Evolutionary conservation across 2,888 invertebrate species (phyloP), one percentile per base, ranked within the genome.

Genomic region (Cosmia trapezina): DNA sequence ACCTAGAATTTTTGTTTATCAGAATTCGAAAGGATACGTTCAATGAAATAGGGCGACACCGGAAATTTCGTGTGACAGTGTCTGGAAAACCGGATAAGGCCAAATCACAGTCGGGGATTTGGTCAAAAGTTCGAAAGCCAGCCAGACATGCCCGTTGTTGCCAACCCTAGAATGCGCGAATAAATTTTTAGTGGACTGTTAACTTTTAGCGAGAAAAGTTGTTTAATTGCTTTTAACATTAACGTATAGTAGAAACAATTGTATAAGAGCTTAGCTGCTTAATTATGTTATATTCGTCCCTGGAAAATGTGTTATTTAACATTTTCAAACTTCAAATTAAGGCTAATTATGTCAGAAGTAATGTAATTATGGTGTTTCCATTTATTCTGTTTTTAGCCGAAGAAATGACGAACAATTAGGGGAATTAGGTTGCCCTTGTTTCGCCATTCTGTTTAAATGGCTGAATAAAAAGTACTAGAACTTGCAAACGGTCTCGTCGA

Each of bases 311-410:
- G 57, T 62, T 69, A 69, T 73, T 71, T 59, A 43, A 79, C 69
- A 56, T 76, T 77, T 73, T 81, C 78, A 76, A 70, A 78, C 73
- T 78, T 78, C 72, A 61, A 83, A 85, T 84, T 72, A 83, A 64
- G 57, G 56, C 63, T 66, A 81, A 81, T 85, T 85, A 81, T 62
- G 70, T 75, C 65, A 75, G 61, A 64, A 76, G 76, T 74, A 83
- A 86, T 54, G 72, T 77, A 75, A 84, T 86, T 80, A 78, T 74
- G 51, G 61, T 76, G 73, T 63, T 76, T 76, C 66, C 71, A 77
- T 76, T 77, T 69, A 82, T 86, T 85, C 60, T 61, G 64, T 72
- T 84, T 83, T 73, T 71, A 61, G 57, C 75, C 70, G 61, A 68
- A 81, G 54, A 77, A 71, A 77, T 80, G 56, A 78, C 64, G 73